Base-by-base conservation (phyloP, 2,888 invertebrate species). In the Drosophila subquinaria region DNA sequence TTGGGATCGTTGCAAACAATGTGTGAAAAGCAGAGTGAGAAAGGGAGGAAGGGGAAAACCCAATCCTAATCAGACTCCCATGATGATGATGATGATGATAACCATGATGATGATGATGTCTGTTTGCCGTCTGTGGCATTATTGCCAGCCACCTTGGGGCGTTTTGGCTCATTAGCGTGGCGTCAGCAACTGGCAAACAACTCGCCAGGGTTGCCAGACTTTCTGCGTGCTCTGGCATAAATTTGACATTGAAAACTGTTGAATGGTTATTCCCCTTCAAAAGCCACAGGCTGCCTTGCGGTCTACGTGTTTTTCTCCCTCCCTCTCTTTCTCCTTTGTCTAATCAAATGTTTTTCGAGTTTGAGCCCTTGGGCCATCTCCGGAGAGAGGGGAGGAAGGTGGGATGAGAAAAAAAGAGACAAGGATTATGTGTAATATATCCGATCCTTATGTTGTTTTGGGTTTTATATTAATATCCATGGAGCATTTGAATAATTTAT, bases 81-180 rank as follows among this genome's bases (percentile, higher is more conserved):
- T 17, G 13, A 55, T 33, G 17, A 33, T 8, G 42, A 27, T 11
- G 53, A 43, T 17, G 62, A 45, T 17, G 76, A 50, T 52, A 57
- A 59, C 53, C 65, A 48, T 30, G 30, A 30, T 30, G 30, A 30
- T 30, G 68, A 63, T 55, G 35, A 50, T 61, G 75, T 69, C 85
- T 82, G 73, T 47, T 42, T 61, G 76, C 76, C 73, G 82, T 82
- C 79, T 81, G 76, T 59, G 64, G 71, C 53, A 78, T 85, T 82
- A 82, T 74, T 27, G 13, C 15, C 35, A 69, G 82, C 88, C 88
- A 91, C 88, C 90, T 90, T 89, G 73, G 75, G 90, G 90, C 90
- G 76, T 62, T 90, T 90, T 91, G 90, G 78, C 90, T 90, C 91
- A 90, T 90, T 90, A 90, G 90, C 88, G 76, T 74, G 55, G 62